Base-by-base conservation (phyloP, 2,113 vertebrate genomes). In the Cryptomyrus ogoouensis region DNA sequence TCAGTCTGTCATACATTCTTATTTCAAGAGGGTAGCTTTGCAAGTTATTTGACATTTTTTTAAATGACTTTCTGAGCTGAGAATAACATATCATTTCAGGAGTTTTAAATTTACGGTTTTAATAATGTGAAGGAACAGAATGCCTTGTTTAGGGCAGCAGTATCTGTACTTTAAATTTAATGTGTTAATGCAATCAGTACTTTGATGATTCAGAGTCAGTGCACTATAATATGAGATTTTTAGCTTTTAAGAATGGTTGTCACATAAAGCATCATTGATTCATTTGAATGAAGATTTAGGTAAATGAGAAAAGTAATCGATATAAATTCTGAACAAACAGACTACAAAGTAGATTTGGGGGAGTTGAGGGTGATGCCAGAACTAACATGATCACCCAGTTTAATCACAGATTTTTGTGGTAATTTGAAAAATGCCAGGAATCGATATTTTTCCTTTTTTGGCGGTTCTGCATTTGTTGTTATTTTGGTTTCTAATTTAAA, bases 31-130 rank as follows among this genome's bases (percentile, higher is more conserved):
- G 39, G 87, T 39, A 88, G 31, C 52, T 88, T 58, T 66, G 15
- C 39, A 46, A 66, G 53, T 88, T 66, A 88, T 58, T 39, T n/a
- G 85, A 50, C 31, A 35, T 87, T 53, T 87, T 87, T 87, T 39
- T 2, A 39, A 49, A 80, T 39, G 74, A 42, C 44, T 47, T 86
- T 49, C 83, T 86, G 47, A 49, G 31, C 35, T 87, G 27, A 31
- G 47, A 87, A 87, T 87, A 87, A 87, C 84, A 31, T 87, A 27
- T 46, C 83, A 44, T 84, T 84, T 44, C 21, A 46, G 19, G 62
- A 70, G 62, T 31, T 31, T 70, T 70, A 70, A 70, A 70, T 15
- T 70, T 31, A 31, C 10, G 9, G 27, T 70, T 39, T 42, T 80
- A 19, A 80, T 35, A 80, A 46, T 84, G 83, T 84, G 83, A 84